phyloP scores from a whole-genome alignment of 2,113 vertebrate genomes.

The Tetrax tetrax region DNA sequence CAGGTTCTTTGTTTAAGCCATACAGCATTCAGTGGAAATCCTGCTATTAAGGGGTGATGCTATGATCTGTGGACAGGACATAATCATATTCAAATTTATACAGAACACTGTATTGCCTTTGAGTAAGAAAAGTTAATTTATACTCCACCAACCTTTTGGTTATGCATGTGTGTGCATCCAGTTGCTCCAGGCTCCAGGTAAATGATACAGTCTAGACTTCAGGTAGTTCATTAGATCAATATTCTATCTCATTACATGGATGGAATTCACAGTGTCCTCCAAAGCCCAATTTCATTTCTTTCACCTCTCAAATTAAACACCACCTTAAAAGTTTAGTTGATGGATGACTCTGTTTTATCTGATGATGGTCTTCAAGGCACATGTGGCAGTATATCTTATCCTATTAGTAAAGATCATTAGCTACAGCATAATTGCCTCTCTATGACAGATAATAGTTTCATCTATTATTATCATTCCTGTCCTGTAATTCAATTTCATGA shows the following conservation, averaged over 20 bases:
- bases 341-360: constrained; percentile 31
- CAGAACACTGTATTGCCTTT: not conserved
- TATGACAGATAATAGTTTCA: constrained; percentile 53
- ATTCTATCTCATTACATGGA: constrained; percentile 61
- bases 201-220: constrained; percentile 36
- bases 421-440: constrained; percentile 46
- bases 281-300: constrained; percentile 68
- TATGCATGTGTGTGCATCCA: not conserved
- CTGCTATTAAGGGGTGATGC: not conserved
- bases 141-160: not conserved
- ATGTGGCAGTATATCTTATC: constrained; percentile 51
- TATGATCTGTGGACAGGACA: not conserved
- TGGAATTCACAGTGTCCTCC: constrained; percentile 41
- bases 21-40: not conserved
- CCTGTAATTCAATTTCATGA: constrained; percentile 55
- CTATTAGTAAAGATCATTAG: constrained; percentile 70
- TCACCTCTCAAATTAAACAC: constrained; percentile 69
- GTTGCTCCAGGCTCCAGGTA: constrained; percentile 25
- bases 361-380: constrained; percentile 58
- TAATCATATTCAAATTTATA: not conserved
- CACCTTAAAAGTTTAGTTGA: constrained; percentile 70
- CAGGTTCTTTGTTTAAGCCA: not conserved
- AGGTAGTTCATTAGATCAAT: constrained; percentile 58
- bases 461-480: constrained; percentile 31
- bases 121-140: constrained; percentile 55